A percentile compares a stretch with the other conserved stretches of the same genome.
These are phyloP conservation scores for Troides oblongomaculatus DNA, from an alignment of 2,888 invertebrate species.

Conservation along the genomic window DNA sequence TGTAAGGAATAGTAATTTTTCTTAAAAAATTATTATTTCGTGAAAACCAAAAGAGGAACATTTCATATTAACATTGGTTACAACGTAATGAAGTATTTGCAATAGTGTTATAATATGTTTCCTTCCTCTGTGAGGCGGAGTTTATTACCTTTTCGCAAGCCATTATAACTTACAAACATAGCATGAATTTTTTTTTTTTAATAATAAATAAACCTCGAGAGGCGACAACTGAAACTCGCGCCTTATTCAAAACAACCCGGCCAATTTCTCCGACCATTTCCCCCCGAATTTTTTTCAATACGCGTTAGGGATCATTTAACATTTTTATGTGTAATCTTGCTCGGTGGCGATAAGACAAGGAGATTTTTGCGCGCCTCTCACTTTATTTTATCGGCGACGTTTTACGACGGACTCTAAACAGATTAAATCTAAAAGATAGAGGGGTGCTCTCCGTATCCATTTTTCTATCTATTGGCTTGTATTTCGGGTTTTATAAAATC, in stretches of 20 bases:
- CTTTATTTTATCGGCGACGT: slow-evolving; percentile 75
- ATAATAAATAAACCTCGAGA: slow-evolving; percentile 1
- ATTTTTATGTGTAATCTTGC: slow-evolving; percentile 80
- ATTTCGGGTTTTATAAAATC: slow-evolving; percentile 54
- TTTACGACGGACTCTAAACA: slow-evolving; percentile 72
- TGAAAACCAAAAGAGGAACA: neutral
- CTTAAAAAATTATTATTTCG: no score
- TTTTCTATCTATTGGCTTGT: slow-evolving; percentile 55
- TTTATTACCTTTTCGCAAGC: neutral
- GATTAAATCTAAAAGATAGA: slow-evolving; percentile 73
- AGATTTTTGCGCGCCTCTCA: slow-evolving; percentile 69
- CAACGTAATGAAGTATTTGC: no score
- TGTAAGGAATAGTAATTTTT: no score
- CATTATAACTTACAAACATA: neutral
- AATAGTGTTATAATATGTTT: no score
- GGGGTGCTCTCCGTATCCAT: slow-evolving; percentile 54
- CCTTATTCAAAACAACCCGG: slow-evolving; percentile 35
- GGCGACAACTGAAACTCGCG: slow-evolving; percentile 31
- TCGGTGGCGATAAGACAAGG: slow-evolving; percentile 71
- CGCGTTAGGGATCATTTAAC: slow-evolving; percentile 78
- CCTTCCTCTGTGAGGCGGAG: no score
- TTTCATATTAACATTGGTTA: no score
- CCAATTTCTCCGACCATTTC: slow-evolving; percentile 66
- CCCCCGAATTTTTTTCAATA: slow-evolving; percentile 73
- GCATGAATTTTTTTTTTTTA: no score